Percentiles rank a stretch among this genome's conserved stretches.
Evolutionary conservation across 2,113 vertebrate species (phyloP).

Genomic region (Hippocampus comes): DNA sequence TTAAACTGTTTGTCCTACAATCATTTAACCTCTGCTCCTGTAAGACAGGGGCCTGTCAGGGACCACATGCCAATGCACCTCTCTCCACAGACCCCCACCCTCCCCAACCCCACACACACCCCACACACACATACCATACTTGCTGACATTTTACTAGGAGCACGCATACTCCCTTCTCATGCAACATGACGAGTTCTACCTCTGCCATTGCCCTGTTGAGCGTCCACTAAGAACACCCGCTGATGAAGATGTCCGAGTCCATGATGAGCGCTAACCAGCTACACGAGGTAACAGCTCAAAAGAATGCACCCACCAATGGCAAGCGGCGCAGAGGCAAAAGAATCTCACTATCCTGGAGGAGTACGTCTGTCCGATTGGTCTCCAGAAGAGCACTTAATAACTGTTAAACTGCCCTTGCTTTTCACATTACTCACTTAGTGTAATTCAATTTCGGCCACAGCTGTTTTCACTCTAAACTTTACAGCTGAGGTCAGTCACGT

Average conservation of each 20-base stretch:
- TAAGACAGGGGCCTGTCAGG: constrained; percentile 50
- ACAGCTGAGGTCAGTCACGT: constrained; percentile 71
- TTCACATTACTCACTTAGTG: constrained; percentile 66
- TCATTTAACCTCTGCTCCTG: constrained; percentile 63
- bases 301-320: background rate
- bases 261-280: background rate
- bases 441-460: constrained; percentile 75
- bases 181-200: constrained; percentile 4
- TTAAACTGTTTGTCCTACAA: constrained; percentile 61
- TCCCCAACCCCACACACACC: constrained; percentile 22
- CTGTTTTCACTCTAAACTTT: constrained; percentile 75
- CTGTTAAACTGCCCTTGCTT: constrained; percentile 73
- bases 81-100: constrained; percentile 14
- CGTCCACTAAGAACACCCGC: constrained; percentile 1
- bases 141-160: constrained; percentile 8
- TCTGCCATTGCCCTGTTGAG: constrained; percentile 27
- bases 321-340: background rate
- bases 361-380: constrained; percentile 17
- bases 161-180: constrained; percentile 10
- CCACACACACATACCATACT: constrained; percentile 8
- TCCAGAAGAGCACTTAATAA: constrained; percentile 56
- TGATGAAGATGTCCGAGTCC: background rate
- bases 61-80: constrained; percentile 65
- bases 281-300: background rate
- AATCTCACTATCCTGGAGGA: constrained; percentile 6